Percentiles rank a stretch among this genome's conserved stretches.
Conservation (phyloP, 2,797 vertebrate species). For the Chrosomus eos region DNA sequence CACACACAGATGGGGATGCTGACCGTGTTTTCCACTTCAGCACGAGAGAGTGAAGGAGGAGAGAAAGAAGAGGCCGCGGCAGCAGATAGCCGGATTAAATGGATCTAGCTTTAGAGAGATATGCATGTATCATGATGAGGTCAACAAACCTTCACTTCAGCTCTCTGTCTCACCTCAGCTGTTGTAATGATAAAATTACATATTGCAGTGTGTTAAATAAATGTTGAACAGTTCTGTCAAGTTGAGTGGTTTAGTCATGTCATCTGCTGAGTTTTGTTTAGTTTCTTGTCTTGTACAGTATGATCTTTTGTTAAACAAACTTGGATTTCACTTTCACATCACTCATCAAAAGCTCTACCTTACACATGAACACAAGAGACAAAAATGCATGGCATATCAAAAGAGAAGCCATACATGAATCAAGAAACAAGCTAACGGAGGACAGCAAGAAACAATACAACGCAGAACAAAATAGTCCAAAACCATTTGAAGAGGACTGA, state of each 20-base stretch:
- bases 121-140: background rate
- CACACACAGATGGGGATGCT: constrained; percentile 30
- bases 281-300: background rate
- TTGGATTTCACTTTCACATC: background rate
- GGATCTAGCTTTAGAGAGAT: constrained; percentile 3
- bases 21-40: constrained; percentile 31
- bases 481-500: background rate
- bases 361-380: constrained; percentile 3
- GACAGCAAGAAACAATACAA: background rate
- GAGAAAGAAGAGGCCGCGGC: background rate
- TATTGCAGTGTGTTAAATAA: background rate
- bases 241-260: background rate
- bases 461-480: background rate
- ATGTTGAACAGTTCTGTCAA: background rate
- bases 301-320: background rate
- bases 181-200: background rate
- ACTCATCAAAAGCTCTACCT: constrained; percentile 1
- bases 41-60: background rate
- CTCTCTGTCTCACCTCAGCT: background rate
- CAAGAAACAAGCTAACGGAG: background rate
- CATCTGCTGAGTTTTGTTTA: background rate
- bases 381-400: background rate
- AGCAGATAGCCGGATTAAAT: background rate
- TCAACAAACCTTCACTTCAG: background rate
- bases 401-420: constrained; percentile 12